A percentile compares a stretch with the other conserved stretches of the same genome.
These are phyloP conservation scores for Rhingia rostrata DNA, from an alignment of 2,888 invertebrate species.

Conservation along the genomic window DNA sequence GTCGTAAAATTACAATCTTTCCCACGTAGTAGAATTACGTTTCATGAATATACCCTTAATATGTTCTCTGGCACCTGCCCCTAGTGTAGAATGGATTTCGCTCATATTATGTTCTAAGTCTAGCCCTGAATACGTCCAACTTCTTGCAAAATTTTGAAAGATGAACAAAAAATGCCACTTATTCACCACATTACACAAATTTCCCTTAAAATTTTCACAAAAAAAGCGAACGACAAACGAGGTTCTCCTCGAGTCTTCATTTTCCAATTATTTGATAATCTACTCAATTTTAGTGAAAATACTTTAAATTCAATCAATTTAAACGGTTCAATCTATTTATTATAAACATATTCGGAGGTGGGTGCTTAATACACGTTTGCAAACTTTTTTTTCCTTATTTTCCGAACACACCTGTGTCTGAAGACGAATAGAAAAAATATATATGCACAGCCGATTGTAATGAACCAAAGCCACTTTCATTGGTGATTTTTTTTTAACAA, in stretches of 20 bases:
- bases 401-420: slow-evolving; percentile 52
- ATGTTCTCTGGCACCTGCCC: too few species aligned
- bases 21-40: too few species aligned
- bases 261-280: slow-evolving; percentile 62
- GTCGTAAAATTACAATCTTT: too few species aligned
- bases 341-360: slow-evolving; percentile 60
- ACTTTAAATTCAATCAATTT: slow-evolving; percentile 36
- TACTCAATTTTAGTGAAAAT: slow-evolving; percentile 63
- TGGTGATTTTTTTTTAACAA: slow-evolving; percentile 58
- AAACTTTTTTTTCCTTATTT: neutral
- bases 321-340: slow-evolving; percentile 63
- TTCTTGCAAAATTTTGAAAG: slow-evolving; percentile 32
- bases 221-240: slow-evolving; percentile 65
- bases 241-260: slow-evolving; percentile 55
- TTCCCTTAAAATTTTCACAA: slow-evolving; percentile 66
- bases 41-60: too few species aligned
- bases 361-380: slow-evolving; percentile 27
- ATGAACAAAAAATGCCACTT: slow-evolving; percentile 44
- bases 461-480: slow-evolving; percentile 70
- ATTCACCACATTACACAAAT: slow-evolving; percentile 69
- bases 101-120: neutral
- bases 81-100: neutral
- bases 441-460: slow-evolving; percentile 40
- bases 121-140: slow-evolving; percentile 23
- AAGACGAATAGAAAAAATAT: slow-evolving; percentile 18